Conservation (phyloP, 2,888 invertebrate species). For the Philereme transversata region DNA sequence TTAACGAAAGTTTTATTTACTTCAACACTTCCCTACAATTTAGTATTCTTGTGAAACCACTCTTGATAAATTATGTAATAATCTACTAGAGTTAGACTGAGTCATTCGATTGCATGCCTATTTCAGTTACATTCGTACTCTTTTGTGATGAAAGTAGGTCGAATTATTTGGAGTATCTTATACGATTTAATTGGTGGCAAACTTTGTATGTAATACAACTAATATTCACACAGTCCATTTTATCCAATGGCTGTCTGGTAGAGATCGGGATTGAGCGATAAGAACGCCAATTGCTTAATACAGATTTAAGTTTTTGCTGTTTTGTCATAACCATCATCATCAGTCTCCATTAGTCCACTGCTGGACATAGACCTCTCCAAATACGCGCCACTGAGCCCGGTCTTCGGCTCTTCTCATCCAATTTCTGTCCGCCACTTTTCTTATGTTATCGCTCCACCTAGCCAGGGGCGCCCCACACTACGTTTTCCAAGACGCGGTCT, state of each 20-base stretch:
- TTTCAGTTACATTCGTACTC: conserved; percentile 19
- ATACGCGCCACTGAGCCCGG: too few species aligned
- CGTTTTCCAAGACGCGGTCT: too few species aligned
- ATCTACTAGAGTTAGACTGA: conserved; percentile 21
- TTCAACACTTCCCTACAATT: neutral
- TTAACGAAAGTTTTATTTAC: neutral
- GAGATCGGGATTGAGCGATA: too few species aligned
- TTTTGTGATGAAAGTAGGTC: conserved; percentile 26
- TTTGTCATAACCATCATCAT: neutral
- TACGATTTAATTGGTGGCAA: conserved; percentile 15
- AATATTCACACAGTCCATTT: too few species aligned
- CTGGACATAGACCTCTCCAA: too few species aligned
- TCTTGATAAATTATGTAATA: conserved; percentile 19
- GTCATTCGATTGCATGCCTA: conserved; percentile 25
- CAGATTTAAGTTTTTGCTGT: neutral
- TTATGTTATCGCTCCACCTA: too few species aligned
- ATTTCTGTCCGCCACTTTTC: too few species aligned
- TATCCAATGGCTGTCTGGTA: too few species aligned
- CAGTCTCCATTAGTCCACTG: too few species aligned
- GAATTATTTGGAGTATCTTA: conserved; percentile 20
- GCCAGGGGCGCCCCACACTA: too few species aligned
- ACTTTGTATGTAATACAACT: neutral
- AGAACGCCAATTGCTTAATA: too few species aligned
- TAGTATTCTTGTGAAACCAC: conserved; percentile 1
- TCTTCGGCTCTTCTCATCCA: too few species aligned